Base-by-base conservation (phyloP, 64 coral and sea anemone genomes). In the Montipora cactus region DNA sequence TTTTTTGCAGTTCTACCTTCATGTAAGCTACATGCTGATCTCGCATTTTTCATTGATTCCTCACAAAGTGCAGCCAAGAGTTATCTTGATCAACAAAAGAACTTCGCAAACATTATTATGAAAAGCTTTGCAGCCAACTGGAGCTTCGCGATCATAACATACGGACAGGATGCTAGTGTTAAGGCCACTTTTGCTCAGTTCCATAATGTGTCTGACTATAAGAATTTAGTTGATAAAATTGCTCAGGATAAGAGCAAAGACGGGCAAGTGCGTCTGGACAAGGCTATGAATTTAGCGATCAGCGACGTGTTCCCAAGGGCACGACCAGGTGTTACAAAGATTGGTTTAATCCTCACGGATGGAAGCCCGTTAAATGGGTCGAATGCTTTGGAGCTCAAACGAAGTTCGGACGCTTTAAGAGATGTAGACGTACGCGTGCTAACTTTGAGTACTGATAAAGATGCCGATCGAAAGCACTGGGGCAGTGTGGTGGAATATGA, bases 31-130 rank as follows among this genome's bases (percentile, higher is more conserved):
- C 10, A 49, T 18, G 89, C 91, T 18, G 95, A 96, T 22, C 66
- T 96, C 45, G 49, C 90, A 14, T 88, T 96, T 62, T 64, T 96
- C 7, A 37, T 96, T 4, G 91, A 96, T 77, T 84, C 92, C 53
- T 96, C 95, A 8, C 13, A 71, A 64, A 79, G 59, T 49, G 77
- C 90, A 50, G 79, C 51, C 9, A 77, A 76, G 10, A 22, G 67
- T 69, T n/a, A 94, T 16, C 87, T 91, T 47, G 22, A 58, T 47
- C 28, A 75, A 67, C 80, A 96, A 69, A 96, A 91, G 64, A 86
- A 74, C 16, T 96, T 96, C 53, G 51, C 90, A 1, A 46, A 91
- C 74, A 76, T 89, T 12, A 69, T 94, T 20, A 75, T 80, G 44
- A 91, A 76, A 45, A 86, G 44, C 19, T 86, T 86, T 50, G 44